Base-by-base conservation (phyloP, 2,113 vertebrate genomes). In the Verasper variegatus region DNA sequence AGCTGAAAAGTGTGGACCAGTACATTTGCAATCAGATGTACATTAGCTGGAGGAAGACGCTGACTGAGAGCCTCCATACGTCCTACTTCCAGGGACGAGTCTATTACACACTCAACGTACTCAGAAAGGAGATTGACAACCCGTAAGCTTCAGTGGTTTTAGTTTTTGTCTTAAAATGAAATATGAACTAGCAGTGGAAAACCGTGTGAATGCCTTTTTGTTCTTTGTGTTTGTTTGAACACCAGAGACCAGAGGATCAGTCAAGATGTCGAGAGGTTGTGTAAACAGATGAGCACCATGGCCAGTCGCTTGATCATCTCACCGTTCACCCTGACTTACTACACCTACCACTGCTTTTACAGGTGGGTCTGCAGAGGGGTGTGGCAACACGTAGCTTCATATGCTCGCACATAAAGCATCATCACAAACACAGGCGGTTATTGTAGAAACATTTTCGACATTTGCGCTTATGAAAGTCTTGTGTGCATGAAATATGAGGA, bases 241-340 rank as follows among this genome's bases (percentile, higher is more conserved):
- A 26, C 0, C 89, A 99, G 98, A 71, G 98, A 99, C 90, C 98
- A 99, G 94, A 94, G 98, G 5, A 99, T 99, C 92, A 99, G 97
- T 90, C 98, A 99, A 91, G 98, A 99, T 1, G 95, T 94, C 55
- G 97, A 99, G 84, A 93, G 96, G 55, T 92, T 99, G 83, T 99
- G 97, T 91, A 95, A 92, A 71, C 97, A 98, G 90, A 95, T 99
- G 91, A 98, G 97, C 94, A 94, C 92, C 81, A 96, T 98, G 95
- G 95, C 95, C 17, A 97, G 96, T 89, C 95, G 96, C 35, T 82
- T 99, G 2, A 86, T 99, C 42, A 81, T 97, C 47, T 97, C 97
- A 0, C 98, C 98, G 0, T 99, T 99, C 91, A 97, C 96, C 0
- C 88, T 99, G 67, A 51, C 81, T 42, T 99, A 99, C 91, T 99